Evolutionary conservation across 2,113 vertebrate species (phyloP), one percentile per base, ranked within the genome.

Genomic region (Pyrgilauda ruficollis): DNA sequence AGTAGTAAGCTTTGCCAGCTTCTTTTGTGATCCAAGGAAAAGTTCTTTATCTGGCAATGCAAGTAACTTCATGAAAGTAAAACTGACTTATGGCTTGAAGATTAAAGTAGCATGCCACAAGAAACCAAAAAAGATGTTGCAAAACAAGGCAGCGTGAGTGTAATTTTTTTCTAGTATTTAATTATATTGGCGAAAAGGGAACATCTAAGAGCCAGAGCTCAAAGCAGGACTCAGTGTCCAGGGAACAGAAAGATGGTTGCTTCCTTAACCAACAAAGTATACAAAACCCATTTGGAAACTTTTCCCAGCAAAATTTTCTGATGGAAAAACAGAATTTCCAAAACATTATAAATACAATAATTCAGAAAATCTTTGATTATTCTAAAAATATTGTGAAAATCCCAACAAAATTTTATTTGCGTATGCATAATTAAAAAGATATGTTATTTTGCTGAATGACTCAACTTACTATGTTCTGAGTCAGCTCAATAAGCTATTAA

Each of bases 261-360:
- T 75, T 55, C 28, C 44, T 56, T 50, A 84, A 43, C 10, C 20
- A 70, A 52, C 7, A 35, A 24, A 21, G 3, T 86, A 62, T 67
- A 50, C 1, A 1, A 88, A 91, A 84, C 16, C 2, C n/a, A 2
- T 41, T 63, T 89, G 72, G 63, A 85, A 78, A 37, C 61, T 30
- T 81, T 56, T 85, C 37, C 44, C 1, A 0, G 86, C 28, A 50
- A 15, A 4, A 0, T 90, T 84, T 96, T 87, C 39, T 90, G 76
- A 43, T 87, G 56, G 79, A 64, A 89, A 90, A 96, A 74, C 22
- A 24, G 33, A 94, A 69, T 86, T 94, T 94, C 87, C 52, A 67
- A 85, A 64, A 77, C 55, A 84, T 78, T 67, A 75, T 67, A 87
- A 79, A 79, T 64, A 21, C 13, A 69, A 26, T 64, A 50, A 91